phyloP scores from a whole-genome alignment of 1,140 invertebrate genomes.

The Listronotus oregonensis region DNA sequence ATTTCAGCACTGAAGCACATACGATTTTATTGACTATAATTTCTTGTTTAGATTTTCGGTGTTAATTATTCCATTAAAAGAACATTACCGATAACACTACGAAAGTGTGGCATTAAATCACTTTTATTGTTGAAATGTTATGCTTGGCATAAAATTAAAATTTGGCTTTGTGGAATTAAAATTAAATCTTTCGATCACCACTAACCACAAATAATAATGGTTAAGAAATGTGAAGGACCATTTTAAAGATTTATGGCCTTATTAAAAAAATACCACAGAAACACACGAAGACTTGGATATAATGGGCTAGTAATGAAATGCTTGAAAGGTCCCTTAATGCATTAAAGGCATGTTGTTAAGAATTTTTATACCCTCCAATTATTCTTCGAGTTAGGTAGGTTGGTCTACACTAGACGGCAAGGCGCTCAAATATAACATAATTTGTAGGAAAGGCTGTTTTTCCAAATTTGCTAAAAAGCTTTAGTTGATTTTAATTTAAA shows the following conservation, averaged over 20 bases:
- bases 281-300: background rate
- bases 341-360: slow-evolving; percentile 3
- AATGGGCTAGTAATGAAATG: slow-evolving; percentile 6
- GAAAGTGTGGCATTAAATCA: background rate
- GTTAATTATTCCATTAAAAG: slow-evolving; percentile 26
- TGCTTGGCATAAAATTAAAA: too few species aligned
- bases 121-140: too few species aligned
- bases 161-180: background rate
- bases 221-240: too few species aligned
- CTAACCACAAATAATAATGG: background rate
- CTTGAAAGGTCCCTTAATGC: slow-evolving; percentile 2
- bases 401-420: slow-evolving; percentile 6
- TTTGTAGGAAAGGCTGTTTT: too few species aligned
- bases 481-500: too few species aligned
- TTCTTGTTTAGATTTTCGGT: background rate
- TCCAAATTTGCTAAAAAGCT: too few species aligned
- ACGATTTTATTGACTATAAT: too few species aligned
- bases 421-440: background rate
- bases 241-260: too few species aligned
- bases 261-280: background rate
- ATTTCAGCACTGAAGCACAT: background rate
- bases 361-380: slow-evolving; percentile 18
- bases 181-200: too few species aligned
- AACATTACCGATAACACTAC: slow-evolving; percentile 12
- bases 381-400: background rate